Conservation (phyloP, 2,797 vertebrate species). For the Calcarius lapponicus region DNA sequence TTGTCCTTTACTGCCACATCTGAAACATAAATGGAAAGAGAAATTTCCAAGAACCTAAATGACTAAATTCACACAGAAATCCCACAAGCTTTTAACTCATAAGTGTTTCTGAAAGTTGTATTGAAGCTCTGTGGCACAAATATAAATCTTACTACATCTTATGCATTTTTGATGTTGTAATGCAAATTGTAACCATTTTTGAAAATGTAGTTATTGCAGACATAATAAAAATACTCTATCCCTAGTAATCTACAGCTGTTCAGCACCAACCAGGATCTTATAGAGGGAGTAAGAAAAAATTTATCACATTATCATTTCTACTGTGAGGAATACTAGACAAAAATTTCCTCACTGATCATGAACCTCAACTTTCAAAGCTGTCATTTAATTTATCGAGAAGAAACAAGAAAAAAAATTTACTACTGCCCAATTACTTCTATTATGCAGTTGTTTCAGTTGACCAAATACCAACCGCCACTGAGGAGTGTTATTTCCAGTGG, state of each 20-base stretch:
- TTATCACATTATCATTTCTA: not conserved
- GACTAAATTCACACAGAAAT: not conserved
- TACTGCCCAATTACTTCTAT: not conserved
- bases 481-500: not conserved
- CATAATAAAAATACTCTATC: not conserved
- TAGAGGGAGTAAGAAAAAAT: not conserved
- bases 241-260: not conserved
- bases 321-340: not conserved
- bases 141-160: not conserved
- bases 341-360: not conserved
- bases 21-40: not conserved
- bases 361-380: not conserved
- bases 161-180: not conserved
- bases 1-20: not conserved
- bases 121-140: not conserved
- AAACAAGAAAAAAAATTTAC: not conserved
- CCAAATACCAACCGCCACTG: not conserved
- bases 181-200: not conserved
- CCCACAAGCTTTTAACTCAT: not conserved
- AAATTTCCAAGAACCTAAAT: not conserved
- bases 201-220: not conserved
- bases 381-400: conserved; percentile 25
- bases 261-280: not conserved
- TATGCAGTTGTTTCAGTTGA: not conserved
- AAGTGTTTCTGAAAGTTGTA: not conserved